Evolutionary conservation across 2,888 invertebrate genomes (phyloP).

Genomic region (Tridacna gigas): DNA sequence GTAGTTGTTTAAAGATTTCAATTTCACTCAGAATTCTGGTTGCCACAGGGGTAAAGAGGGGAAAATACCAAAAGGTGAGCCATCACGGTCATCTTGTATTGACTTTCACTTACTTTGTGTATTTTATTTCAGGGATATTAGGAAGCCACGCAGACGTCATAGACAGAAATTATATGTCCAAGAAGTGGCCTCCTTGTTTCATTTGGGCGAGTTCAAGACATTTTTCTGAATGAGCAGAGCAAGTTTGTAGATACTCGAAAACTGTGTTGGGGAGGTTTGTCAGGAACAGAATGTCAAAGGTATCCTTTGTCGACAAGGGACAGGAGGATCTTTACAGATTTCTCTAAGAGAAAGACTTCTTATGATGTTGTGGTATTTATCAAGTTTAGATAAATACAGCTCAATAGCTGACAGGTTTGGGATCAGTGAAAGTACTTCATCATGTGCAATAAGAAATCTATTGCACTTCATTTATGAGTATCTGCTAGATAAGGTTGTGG

Average conservation of each 20-base stretch:
- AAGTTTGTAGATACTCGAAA: slow-evolving; percentile 18
- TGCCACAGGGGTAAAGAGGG: no score
- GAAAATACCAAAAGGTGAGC: no score
- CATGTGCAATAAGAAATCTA: slow-evolving; percentile 32
- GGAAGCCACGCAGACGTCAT: no score
- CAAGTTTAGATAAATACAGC: slow-evolving; percentile 31
- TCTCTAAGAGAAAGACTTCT: slow-evolving; percentile 3
- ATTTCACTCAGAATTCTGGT: no score
- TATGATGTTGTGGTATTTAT: slow-evolving; percentile 37
- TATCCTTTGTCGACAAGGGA: slow-evolving; percentile 1
- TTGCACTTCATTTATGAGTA: slow-evolving; percentile 33
- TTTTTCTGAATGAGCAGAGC: slow-evolving; percentile 26
- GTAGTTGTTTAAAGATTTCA: no score
- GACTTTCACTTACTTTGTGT: no score
- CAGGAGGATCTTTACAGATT: slow-evolving; percentile 1
- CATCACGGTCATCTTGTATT: no score
- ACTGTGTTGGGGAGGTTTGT: slow-evolving; percentile 7
- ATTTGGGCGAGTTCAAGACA: slow-evolving; percentile 23
- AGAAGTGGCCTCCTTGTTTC: slow-evolving; percentile 14
- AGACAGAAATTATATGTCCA: slow-evolving; percentile 14
- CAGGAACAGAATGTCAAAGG: slow-evolving; percentile 1
- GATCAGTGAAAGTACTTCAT: slow-evolving; percentile 36
- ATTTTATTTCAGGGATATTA: no score
- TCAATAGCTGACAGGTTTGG: slow-evolving; percentile 41
- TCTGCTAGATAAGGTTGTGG: slow-evolving; percentile 27